These are phyloP conservation scores for Zaprionus bogoriensis DNA, from an alignment of 2,888 invertebrate genomes.

Conservation along the genomic window DNA sequence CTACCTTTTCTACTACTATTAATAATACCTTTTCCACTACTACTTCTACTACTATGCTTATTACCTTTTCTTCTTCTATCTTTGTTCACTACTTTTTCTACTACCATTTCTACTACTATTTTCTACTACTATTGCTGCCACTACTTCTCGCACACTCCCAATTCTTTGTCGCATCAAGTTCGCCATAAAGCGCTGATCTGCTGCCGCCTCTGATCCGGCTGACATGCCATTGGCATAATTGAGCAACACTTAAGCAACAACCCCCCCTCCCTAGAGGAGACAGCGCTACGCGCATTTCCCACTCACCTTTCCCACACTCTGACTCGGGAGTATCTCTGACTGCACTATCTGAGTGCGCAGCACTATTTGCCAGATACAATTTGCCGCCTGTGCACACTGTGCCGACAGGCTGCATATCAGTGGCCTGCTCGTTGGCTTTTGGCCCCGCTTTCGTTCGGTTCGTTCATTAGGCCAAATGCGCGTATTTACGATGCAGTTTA, in stretches of 20 bases:
- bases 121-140: background rate
- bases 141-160: background rate
- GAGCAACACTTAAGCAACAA: background rate
- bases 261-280: no score
- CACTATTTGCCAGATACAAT: slow-evolving; percentile 27
- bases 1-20: background rate
- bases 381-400: no score
- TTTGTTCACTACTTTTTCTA: background rate
- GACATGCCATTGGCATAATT: background rate
- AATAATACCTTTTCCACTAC: background rate
- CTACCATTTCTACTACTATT: background rate
- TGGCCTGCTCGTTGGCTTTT: slow-evolving; percentile 23
- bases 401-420: slow-evolving; percentile 32
- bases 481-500: slow-evolving; percentile 63
- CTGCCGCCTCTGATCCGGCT: no score
- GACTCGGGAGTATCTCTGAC: background rate
- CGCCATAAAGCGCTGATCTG: background rate
- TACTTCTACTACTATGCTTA: background rate
- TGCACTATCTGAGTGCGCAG: slow-evolving; percentile 27
- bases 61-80: background rate
- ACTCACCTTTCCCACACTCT: slow-evolving; percentile 14
- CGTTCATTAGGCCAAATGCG: slow-evolving; percentile 44
- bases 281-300: background rate
- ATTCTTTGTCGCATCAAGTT: background rate
- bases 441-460: slow-evolving; percentile 15